Percentiles rank a stretch among this genome's conserved stretches.
These are phyloP conservation scores for Athalia cordata DNA, from an alignment of 2,888 invertebrate species.

Conservation along the genomic window DNA sequence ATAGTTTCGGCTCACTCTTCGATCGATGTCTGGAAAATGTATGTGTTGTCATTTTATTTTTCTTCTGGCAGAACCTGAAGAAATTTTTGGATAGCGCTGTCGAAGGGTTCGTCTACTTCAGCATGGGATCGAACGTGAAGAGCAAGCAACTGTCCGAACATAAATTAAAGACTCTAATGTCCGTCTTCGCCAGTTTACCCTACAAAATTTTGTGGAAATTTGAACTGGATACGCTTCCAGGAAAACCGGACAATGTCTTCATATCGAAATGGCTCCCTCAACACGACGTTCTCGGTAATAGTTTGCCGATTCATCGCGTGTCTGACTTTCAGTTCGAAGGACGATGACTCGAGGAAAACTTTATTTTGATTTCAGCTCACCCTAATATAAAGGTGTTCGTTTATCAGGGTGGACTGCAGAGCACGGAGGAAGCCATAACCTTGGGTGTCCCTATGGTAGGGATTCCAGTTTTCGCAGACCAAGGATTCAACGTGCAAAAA, in stretches of 20 bases:
- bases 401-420: constrained; percentile 43
- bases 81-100: constrained; percentile 67
- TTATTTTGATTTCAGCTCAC: constrained; percentile 14
- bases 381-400: constrained; percentile 34
- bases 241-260: constrained; percentile 73
- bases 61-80: constrained; percentile 62
- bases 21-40: not conserved
- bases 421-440: constrained; percentile 42
- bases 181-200: constrained; percentile 67
- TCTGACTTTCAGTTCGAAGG: not conserved
- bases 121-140: constrained; percentile 72
- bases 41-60: not conserved
- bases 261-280: constrained; percentile 73
- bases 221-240: constrained; percentile 61
- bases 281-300: constrained; percentile 69
- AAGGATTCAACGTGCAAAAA: constrained; percentile 26
- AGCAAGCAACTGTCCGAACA: constrained; percentile 66
- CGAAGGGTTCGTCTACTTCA: constrained; percentile 71
- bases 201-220: constrained; percentile 72
- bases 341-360: too few species aligned
- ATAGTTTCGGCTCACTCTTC: not conserved
- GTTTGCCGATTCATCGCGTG: not conserved
- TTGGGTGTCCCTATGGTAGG: constrained; percentile 30
- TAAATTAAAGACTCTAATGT: constrained; percentile 64
- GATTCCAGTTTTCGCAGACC: constrained; percentile 30